Evolutionary conservation across 2,888 invertebrate genomes (phyloP).

Genomic region (Sinodicranocentrus sp.): DNA sequence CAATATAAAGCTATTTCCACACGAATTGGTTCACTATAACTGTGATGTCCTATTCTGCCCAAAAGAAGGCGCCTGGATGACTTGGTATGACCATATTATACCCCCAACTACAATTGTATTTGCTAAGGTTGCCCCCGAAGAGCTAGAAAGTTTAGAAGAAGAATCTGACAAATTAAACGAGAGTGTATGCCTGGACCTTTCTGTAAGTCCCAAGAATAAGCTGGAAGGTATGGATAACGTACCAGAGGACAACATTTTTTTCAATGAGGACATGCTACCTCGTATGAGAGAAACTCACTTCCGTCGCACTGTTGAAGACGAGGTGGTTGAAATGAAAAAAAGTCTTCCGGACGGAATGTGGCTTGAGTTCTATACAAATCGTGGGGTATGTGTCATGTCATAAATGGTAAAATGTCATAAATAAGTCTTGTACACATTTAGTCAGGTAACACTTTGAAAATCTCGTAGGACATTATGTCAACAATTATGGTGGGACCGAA

Average conservation of each 20-base stretch:
- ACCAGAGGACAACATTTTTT: conserved; percentile 45
- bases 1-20: conserved; percentile 1
- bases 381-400: conserved; percentile 41
- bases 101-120: conserved; percentile 29
- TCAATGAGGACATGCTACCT: conserved; percentile 27
- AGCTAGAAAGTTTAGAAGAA: too few relatives aligned
- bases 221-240: conserved; percentile 8
- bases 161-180: not conserved
- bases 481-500: conserved; percentile 95
- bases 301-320: conserved; percentile 31
- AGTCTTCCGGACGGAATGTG: conserved; percentile 60
- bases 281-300: conserved; percentile 20
- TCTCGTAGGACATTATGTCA: conserved; percentile 87
- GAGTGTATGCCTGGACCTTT: not conserved
- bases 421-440: not conserved
- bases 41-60: conserved; percentile 40
- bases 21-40: conserved; percentile 44
- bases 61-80: conserved; percentile 30
- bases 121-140: conserved; percentile 25
- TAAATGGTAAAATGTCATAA: too few relatives aligned
- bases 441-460: too few relatives aligned
- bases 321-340: conserved; percentile 38
- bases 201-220: not conserved
- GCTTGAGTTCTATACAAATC: conserved; percentile 46
- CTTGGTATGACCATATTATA: conserved; percentile 43